Evolutionary conservation across 30 jellyfish, hydroid and myxozoan genomes (phyloP), one percentile per base, ranked within the genome.

Genomic region (Aurelia coerulea): DNA sequence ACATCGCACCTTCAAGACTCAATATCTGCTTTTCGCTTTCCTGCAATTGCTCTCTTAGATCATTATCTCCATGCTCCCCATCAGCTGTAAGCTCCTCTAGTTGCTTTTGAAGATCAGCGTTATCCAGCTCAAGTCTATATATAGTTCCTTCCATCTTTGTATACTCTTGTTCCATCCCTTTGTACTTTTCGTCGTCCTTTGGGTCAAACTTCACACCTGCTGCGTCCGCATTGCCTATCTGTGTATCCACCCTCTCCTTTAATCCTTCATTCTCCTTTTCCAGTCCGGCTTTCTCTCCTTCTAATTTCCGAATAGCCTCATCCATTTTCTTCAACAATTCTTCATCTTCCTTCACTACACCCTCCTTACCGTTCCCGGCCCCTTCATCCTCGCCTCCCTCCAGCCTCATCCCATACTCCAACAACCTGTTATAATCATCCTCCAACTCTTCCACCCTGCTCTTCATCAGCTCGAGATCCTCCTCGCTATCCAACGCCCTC

Each of bases 401-500:
- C 1, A 65, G 74, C 71, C 71, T 63, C 92, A 83, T 83, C 10
- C 92, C 86, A 62, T 52, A 72, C 49, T 83, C 86, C 73, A 83
- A 58, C 37, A 83, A 79, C 80, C 75, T 83, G 9, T 83, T 76
- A 58, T 83, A 83, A 34, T 83, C 94, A 76, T 85, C 88, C 42
- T 85, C 88, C 76, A 87, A 62, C 23, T 71, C 90, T 58, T 87
- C 90, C 12, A 71, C 65, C 76, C 88, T 54, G 65, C 46, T 58
- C 63, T 77, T 87, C 81, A 68, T 60, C 19, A 18, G 37, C 71
- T 77, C 90, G 7, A 78, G 81, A 17, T 87, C 96, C 18, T 78
- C 96, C 66, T 87, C 96, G 62, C 88, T 74, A 10, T 74, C 83
- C 12, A 74, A 76, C 29, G 94, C 94, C 53, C 94, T 65, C 34